Conservation (phyloP, 2,797 vertebrate genomes). For the Hapalemur alaotrensis region DNA sequence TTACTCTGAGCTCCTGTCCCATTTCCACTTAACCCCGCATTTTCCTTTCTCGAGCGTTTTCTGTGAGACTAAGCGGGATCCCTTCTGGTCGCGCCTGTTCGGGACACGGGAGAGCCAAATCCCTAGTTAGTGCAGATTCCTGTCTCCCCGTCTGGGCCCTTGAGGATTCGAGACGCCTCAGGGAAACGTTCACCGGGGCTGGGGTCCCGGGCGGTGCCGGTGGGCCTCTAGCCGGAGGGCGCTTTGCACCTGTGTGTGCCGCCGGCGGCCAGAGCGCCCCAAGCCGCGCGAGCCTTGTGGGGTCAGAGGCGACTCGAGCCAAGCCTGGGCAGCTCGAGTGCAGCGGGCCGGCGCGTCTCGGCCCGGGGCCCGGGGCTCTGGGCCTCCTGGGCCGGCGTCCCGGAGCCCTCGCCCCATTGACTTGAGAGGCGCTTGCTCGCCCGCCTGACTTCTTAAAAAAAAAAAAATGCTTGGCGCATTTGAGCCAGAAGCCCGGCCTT, state of each 20-base stretch:
- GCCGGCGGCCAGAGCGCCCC: not conserved
- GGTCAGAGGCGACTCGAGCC: not conserved
- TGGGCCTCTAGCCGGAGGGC: not conserved
- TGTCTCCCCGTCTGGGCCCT: rapidly evolving
- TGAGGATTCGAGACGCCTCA: not conserved
- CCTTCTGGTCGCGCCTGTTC: not conserved
- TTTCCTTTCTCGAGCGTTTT: conserved; percentile 38
- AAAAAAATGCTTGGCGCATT: not conserved
- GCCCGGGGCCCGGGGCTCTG: not conserved
- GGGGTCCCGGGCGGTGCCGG: not conserved
- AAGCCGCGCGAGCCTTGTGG: not conserved
- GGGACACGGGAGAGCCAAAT: not conserved
- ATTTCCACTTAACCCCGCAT: not conserved
- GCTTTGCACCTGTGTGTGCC: conserved; percentile 58
- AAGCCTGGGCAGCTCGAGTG: not conserved
- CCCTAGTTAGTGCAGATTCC: not conserved
- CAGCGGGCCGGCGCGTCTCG: not conserved
- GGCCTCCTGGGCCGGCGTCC: not conserved
- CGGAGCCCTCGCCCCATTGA: not conserved
- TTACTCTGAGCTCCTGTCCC: not conserved
- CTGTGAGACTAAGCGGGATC: conserved; percentile 8
- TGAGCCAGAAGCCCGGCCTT: not conserved
- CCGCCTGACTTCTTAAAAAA: not conserved
- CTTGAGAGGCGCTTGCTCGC: not conserved
- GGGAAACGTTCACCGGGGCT: not conserved